Base-by-base conservation (phyloP, 2,113 vertebrate species). In the Paramisgurnus dabryanus region DNA sequence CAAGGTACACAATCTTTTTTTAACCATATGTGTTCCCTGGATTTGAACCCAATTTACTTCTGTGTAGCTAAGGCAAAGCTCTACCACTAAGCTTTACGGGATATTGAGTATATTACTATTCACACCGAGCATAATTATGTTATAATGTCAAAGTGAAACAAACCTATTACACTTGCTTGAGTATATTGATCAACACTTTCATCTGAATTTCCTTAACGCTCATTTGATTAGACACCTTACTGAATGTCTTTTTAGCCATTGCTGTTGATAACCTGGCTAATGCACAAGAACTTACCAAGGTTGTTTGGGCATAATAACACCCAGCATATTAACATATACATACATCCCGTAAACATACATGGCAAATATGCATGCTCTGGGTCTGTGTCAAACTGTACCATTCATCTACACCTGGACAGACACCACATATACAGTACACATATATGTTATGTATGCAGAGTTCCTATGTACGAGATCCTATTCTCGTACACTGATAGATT, bases 191-290 rank as follows among this genome's bases (percentile, higher is more conserved):
- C 7, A 11, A 8, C n/a, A 67, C 5, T 47, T 22, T 45, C 18
- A 49, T 68, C 10, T 22, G 2, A 7, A 22, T 68, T 18, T 27
- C 93, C 94, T 96, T 83, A 97, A 84, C 89, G 78, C 76, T 49
- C 77, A 68, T 78, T 84, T 77, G 43, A 87, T 77, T 91, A 98
- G 97, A 98, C 41, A 98, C 96, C 0, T 94, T 98, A 6, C 93
- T 98, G 86, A 98, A 98, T 0, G 97, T 98, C 80, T 98, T 98
- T 89, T 84, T 98, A 93, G 96, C 97, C 85, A 98, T 98, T 0
- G 97, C 97, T 2, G 97, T 98, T 9, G 97, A 98, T 90, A 98
- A 98, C 78, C 94, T 98, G 1, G 97, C 97, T 53, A 98, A 98
- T 0, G 97, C 97, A 57, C 97, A 98, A 87, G 97, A 98, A 83